Evolutionary conservation across 2,888 invertebrate genomes (phyloP).

Genomic region (Phania funesta): DNA sequence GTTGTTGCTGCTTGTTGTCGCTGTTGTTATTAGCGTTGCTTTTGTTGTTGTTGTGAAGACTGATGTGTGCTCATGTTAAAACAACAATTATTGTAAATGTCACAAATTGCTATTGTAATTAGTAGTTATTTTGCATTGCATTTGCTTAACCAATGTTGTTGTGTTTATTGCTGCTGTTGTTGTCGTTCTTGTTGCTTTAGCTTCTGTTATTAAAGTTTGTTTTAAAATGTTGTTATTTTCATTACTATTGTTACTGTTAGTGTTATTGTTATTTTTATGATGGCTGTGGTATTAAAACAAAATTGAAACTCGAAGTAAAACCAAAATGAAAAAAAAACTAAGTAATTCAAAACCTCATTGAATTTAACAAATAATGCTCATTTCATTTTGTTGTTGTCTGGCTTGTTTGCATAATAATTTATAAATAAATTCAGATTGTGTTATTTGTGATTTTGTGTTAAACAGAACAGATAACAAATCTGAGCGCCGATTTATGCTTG

Average conservation of each 20-base stretch:
- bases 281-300: conserved; percentile 54
- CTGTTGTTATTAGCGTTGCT: conserved; percentile 48
- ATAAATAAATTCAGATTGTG: background rate
- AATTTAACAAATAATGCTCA: conserved; percentile 64
- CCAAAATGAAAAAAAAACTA: conserved; percentile 3
- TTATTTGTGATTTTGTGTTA: background rate
- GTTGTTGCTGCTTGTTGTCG: conserved; percentile 41
- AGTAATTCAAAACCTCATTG: conserved; percentile 63
- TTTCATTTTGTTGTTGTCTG: conserved; percentile 43
- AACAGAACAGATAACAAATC: background rate
- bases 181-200: conserved; percentile 17
- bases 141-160: conserved; percentile 49
- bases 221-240: conserved; percentile 14
- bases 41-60: conserved; percentile 64
- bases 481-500: too few relatives aligned
- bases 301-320: background rate
- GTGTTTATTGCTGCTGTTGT: conserved; percentile 27
- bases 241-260: conserved; percentile 42
- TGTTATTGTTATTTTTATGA: conserved; percentile 57
- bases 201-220: conserved; percentile 31
- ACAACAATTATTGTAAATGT: conserved; percentile 73
- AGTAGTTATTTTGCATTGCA: conserved; percentile 62
- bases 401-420: conserved; percentile 25
- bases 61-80: conserved; percentile 71
- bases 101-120: conserved; percentile 72